Evolutionary conservation across 1,140 invertebrate genomes (phyloP), one percentile per base, ranked within the genome.

Genomic region (Pseudachorutes palmiensis): DNA sequence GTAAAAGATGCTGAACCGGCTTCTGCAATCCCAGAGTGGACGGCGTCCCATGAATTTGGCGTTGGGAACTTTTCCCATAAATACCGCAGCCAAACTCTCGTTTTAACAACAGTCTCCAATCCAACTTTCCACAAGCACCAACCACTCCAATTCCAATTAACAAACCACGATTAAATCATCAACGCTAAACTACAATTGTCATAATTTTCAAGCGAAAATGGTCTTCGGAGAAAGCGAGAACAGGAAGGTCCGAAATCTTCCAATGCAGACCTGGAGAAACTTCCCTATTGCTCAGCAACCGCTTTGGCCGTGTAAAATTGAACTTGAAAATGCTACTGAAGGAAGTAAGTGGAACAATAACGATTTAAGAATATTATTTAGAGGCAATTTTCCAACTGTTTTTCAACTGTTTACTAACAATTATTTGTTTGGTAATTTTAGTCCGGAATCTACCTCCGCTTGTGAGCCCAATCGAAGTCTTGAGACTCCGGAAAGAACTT

Each of bases 291-390:
- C 12, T 12, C 51, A 55, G 24, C 51, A 55, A 22, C 51, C 51
- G 24, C 51, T 55, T 24, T 55, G 51, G 51, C 51, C 51, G 9
- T 55, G 51, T 55, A 14, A 26, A 55, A 55, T 24, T 26, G 51
- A 55, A 24, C 51, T 55, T 55, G 14, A 55, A 55, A 55, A 55
- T 55, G 51, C 51, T 14, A 19, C 51, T 14, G 51, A 55, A 55
- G 24, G 9, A 55, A 55, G 51, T 55, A 55, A 55, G 51, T 16
- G 3, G 14, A 55, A 16, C 19, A 9, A 5, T 41, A 41, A 41
- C 5, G 19, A 41, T 9, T 9, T 9, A 41, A 41, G 19, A 41
- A 41, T 9, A 41, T 41, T 41, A 41, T 41, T 41, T 5, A 41
- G 19, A 9, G 5, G 36, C 5, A 41, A 41, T 41, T 41, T 41